Evolutionary conservation across 2,113 vertebrate genomes (phyloP).

Genomic region (Clinocottus analis): DNA sequence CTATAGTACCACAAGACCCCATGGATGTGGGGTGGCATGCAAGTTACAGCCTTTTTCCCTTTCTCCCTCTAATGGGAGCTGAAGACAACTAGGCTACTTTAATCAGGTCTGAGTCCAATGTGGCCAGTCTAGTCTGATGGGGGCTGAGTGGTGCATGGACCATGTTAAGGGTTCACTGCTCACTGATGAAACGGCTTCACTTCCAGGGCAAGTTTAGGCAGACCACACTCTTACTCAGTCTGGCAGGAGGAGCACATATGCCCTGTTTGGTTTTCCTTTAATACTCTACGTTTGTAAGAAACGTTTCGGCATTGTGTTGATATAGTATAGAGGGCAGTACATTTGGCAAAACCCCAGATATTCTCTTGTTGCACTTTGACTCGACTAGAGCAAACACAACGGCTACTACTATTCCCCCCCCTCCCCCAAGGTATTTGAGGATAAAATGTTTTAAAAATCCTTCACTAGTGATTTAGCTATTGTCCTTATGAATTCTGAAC

Average conservation of each 20-base stretch:
- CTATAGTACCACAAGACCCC: slow-evolving; percentile 67
- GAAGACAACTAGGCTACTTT: slow-evolving; percentile 76
- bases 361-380: slow-evolving; percentile 57
- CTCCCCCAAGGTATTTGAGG: slow-evolving; percentile 2
- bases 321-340: slow-evolving; percentile 57
- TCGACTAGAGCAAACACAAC: slow-evolving; percentile 35
- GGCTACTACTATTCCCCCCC: slow-evolving; percentile 40
- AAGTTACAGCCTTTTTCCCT: slow-evolving; percentile 61
- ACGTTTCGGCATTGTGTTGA: slow-evolving; percentile 65
- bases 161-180: slow-evolving; percentile 80
- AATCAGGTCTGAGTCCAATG: slow-evolving; percentile 80
- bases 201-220: slow-evolving; percentile 74
- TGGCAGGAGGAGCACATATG: slow-evolving; percentile 77
- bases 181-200: slow-evolving; percentile 79
- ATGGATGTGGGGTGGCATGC: slow-evolving; percentile 69
- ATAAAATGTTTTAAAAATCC: neutral
- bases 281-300: slow-evolving; percentile 64
- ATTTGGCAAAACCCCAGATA: slow-evolving; percentile 65
- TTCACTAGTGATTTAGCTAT: slow-evolving; percentile 3
- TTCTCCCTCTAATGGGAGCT: slow-evolving; percentile 72
- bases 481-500: slow-evolving; percentile 32
- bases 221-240: slow-evolving; percentile 68
- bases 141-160: slow-evolving; percentile 77
- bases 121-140: slow-evolving; percentile 76
- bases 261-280: slow-evolving; percentile 73